phyloP scores from a whole-genome alignment of 2,797 vertebrate species.

The Glossophaga mutica region DNA sequence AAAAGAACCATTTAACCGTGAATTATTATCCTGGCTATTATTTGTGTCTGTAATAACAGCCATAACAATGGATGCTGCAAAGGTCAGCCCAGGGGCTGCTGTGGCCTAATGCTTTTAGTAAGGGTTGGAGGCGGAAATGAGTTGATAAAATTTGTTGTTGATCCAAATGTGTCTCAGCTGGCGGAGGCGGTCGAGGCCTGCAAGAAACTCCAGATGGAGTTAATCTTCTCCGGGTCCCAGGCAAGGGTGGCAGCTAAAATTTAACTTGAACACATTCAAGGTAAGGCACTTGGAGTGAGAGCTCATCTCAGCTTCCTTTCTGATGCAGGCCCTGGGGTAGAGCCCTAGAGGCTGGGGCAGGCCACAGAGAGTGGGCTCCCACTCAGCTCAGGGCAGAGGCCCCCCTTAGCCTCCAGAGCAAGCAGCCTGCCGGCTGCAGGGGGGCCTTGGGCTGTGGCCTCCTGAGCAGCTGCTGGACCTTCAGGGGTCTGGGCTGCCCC shows the following conservation, averaged over 20 bases:
- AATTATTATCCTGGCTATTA: neutral
- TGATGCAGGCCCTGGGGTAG: neutral
- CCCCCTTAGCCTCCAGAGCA: neutral
- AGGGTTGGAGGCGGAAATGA: slow-evolving; percentile 47
- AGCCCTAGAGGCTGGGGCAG: neutral
- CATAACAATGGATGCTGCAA: slow-evolving; percentile 8
- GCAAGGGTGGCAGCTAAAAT: neutral
- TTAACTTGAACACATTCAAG: neutral
- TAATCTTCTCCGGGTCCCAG: neutral
- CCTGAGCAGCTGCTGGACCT: neutral
- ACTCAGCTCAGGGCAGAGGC: neutral
- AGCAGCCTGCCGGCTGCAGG: too few relatives aligned
- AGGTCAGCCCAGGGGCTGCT: slow-evolving; percentile 37
- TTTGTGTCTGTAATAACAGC: slow-evolving; percentile 31
- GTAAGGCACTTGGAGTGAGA: neutral
- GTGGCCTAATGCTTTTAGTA: slow-evolving; percentile 25
- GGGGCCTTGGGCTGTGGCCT: neutral
- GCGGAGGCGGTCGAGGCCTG: neutral
- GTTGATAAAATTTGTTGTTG: slow-evolving; percentile 25
- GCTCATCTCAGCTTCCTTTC: neutral
- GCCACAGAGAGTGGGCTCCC: neutral
- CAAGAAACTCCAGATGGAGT: slow-evolving; percentile 30
- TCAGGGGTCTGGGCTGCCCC: neutral
- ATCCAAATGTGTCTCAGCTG: slow-evolving; percentile 14
- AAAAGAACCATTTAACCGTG: slow-evolving; percentile 35